These are phyloP conservation scores for Apoda limacodes DNA, from an alignment of 2,888 invertebrate species.

Conservation along the genomic window DNA sequence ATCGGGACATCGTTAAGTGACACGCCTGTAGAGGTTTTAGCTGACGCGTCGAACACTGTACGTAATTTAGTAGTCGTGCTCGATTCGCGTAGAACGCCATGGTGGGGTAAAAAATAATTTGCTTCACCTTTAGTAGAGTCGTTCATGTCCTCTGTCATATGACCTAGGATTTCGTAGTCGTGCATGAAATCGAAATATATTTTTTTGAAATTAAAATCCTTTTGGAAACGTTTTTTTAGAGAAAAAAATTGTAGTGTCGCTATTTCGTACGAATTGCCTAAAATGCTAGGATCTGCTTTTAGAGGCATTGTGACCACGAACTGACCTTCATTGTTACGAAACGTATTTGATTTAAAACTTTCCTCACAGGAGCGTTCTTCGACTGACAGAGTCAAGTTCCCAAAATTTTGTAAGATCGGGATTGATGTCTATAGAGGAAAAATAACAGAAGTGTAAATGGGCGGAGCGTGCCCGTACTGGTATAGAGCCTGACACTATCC, in stretches of 20 bases:
- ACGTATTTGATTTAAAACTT: not conserved
- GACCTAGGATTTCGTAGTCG: not conserved
- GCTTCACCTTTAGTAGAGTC: not conserved
- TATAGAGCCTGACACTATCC: not conserved
- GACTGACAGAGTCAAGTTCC: not conserved
- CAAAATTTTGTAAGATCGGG: not conserved
- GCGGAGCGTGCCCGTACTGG: too few relatives aligned
- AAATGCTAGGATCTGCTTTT: not conserved
- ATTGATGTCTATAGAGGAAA: not conserved
- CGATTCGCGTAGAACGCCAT: slow-evolving; percentile 9
- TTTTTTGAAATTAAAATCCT: not conserved
- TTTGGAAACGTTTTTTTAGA: not conserved
- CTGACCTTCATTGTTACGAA: not conserved
- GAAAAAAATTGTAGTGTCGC: not conserved
- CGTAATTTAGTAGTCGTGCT: slow-evolving; percentile 14
- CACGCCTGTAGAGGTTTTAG: slow-evolving; percentile 4
- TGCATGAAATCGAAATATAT: not conserved
- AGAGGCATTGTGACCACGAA: not conserved
- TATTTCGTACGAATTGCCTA: not conserved
- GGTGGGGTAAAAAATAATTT: slow-evolving; percentile 11
- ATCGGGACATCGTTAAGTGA: slow-evolving; percentile 13
- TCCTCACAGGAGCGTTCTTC: not conserved
- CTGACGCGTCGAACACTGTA: slow-evolving; percentile 12
- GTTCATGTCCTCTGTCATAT: not conserved
- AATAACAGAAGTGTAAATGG: not conserved